Percentiles rank a stretch among this genome's conserved stretches.
phyloP scores from a whole-genome alignment of 1,140 invertebrate genomes.

The Neodiprion fabricii region DNA sequence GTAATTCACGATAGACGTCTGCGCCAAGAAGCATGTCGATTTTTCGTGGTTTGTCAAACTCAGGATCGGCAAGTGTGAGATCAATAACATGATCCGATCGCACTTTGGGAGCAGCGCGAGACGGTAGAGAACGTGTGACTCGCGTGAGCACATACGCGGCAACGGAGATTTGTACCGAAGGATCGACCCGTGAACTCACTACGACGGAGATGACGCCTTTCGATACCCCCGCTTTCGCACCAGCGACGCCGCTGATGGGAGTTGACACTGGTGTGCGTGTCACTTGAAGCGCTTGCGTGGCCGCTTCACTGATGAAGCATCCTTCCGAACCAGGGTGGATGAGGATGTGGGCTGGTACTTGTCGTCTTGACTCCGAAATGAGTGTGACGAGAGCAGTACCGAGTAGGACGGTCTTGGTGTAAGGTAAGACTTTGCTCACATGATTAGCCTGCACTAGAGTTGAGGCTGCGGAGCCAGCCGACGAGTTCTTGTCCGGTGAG shows the following conservation, averaged over 20 bases:
- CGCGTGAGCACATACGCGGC: slow-evolving; percentile 19
- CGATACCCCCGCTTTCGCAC: neutral
- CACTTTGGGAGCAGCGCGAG: neutral
- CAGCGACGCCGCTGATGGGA: slow-evolving; percentile 1
- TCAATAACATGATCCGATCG: neutral
- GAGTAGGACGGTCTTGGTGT: neutral
- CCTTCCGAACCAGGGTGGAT: slow-evolving; percentile 7
- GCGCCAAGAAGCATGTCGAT: slow-evolving; percentile 22
- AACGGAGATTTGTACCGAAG: neutral
- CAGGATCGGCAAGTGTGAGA: neutral
- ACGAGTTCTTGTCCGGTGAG: neutral
- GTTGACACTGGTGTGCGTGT: neutral
- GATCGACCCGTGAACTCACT: neutral
- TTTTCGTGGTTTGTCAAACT: neutral
- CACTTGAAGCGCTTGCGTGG: neutral
- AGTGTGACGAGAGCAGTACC: neutral
- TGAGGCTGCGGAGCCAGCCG: neutral
- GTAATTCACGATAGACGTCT: slow-evolving; percentile 14
- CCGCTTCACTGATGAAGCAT: neutral
- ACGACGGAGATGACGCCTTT: neutral
- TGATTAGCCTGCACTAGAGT: too few relatives aligned
- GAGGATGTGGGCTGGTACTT: neutral
- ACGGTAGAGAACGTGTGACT: slow-evolving; percentile 22
- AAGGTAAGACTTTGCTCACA: too few relatives aligned
- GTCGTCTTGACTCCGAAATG: neutral